Evolutionary conservation across 2,888 invertebrate species (phyloP).

Genomic region (Stenichneumon culpator): DNA sequence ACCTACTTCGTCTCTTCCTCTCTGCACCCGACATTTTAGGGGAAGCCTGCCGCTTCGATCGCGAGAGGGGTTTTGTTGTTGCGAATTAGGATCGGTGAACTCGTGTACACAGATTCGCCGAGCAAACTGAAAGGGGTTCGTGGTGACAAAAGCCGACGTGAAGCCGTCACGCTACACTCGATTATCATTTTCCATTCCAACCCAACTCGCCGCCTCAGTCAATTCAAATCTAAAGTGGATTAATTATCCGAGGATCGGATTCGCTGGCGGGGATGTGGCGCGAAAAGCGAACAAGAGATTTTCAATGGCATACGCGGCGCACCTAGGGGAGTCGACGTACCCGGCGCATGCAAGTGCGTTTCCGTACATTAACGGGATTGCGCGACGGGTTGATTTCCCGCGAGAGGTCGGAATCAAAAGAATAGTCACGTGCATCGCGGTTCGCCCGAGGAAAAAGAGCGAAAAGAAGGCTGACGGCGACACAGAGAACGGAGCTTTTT

Average conservation of each 20-base stretch:
- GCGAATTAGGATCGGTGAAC: constrained; percentile 53
- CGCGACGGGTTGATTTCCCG: not conserved
- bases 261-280: not conserved
- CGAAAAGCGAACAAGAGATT: too few species aligned
- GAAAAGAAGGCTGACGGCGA: not conserved
- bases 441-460: not conserved
- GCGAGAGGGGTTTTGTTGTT: constrained; percentile 51
- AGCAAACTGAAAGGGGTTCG: constrained; percentile 32
- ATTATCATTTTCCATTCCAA: constrained; percentile 42
- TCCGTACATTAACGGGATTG: constrained; percentile 5
- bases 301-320: not conserved
- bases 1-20: constrained; percentile 19
- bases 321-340: not conserved
- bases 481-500: not conserved
- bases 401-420: constrained; percentile 4
- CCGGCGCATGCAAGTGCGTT: not conserved
- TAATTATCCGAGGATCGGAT: constrained; percentile 24
- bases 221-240: constrained; percentile 40
- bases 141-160: not conserved
- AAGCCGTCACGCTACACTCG: constrained; percentile 28
- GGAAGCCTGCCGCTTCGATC: constrained; percentile 3
- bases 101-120: constrained; percentile 35
- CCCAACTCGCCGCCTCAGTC: not conserved
- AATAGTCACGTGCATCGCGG: constrained; percentile 31
- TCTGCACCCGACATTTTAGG: constrained; percentile 40